These are phyloP conservation scores for Euphydryas editha DNA, from an alignment of 2,888 invertebrate genomes.

Conservation along the genomic window DNA sequence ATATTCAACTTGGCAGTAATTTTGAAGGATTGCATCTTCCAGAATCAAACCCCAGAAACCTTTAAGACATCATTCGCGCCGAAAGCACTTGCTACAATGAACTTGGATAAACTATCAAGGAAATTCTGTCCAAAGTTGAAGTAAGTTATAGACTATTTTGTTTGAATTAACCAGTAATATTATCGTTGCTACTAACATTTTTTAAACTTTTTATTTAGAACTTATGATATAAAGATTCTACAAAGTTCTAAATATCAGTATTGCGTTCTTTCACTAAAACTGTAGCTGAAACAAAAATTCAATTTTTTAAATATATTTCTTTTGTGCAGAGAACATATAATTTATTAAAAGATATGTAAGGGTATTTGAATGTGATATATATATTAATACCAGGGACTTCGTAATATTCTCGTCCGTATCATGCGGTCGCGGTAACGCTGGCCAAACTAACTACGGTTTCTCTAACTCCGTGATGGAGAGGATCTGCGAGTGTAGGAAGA, in stretches of 20 bases:
- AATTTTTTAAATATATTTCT: too few relatives aligned
- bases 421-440: conserved; percentile 95
- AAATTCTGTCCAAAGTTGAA: conserved; percentile 68
- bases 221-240: too few relatives aligned
- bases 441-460: conserved; percentile 95
- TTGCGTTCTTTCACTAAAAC: too few relatives aligned
- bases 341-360: too few relatives aligned
- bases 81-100: conserved; percentile 90
- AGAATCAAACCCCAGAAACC: conserved; percentile 88
- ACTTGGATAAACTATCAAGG: conserved; percentile 86
- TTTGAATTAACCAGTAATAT: neutral
- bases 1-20: conserved; percentile 96
- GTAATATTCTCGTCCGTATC: conserved; percentile 96
- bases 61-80: conserved; percentile 88
- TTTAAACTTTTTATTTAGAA: too few relatives aligned
- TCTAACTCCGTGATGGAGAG: conserved; percentile 96
- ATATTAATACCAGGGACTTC: conserved; percentile 88
- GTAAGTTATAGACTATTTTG: conserved; percentile 52
- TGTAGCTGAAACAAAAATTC: too few relatives aligned
- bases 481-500: conserved; percentile 89
- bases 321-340: too few relatives aligned
- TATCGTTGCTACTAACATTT: too few relatives aligned
- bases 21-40: conserved; percentile 89
- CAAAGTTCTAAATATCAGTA: too few relatives aligned
- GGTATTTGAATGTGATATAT: too few relatives aligned